These are phyloP conservation scores for Eretmocerus hayati DNA, from an alignment of 2,888 invertebrate species.

Conservation along the genomic window DNA sequence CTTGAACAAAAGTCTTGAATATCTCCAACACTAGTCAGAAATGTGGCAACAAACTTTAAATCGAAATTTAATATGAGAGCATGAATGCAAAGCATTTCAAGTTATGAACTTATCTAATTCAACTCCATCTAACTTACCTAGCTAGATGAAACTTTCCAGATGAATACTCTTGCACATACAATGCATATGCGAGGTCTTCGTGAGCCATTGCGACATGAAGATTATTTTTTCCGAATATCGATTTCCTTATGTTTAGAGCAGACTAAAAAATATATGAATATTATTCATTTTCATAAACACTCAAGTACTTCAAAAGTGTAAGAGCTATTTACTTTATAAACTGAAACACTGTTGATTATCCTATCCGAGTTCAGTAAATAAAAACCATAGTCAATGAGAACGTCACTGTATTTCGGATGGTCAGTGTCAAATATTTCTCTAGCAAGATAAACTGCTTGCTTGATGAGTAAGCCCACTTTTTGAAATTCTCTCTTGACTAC, in stretches of 20 bases:
- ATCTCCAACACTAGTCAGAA: no score
- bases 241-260: conserved; percentile 65
- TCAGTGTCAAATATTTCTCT: conserved; percentile 55
- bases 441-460: conserved; percentile 71
- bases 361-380: conserved; percentile 84
- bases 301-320: no score
- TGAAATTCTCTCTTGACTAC: conserved; percentile 81
- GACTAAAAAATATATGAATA: conserved; percentile 46
- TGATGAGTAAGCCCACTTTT: conserved; percentile 74
- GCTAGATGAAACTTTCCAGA: conserved; percentile 79
- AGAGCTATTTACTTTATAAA: conserved; percentile 67
- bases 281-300: no score
- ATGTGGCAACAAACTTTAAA: no score
- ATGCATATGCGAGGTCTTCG: conserved; percentile 88
- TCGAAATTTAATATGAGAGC: no score
- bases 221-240: conserved; percentile 76
- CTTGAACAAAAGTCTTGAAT: no score
- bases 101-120: no score
- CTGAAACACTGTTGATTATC: conserved; percentile 74
- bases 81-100: no score
- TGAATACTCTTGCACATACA: conserved; percentile 87
- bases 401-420: conserved; percentile 81
- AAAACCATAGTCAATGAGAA: conserved; percentile 83
- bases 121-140: conserved; percentile 54
- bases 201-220: conserved; percentile 83